Evolutionary conservation across 2,888 invertebrate species (phyloP).

Genomic region (Drosophila anomelani): DNA sequence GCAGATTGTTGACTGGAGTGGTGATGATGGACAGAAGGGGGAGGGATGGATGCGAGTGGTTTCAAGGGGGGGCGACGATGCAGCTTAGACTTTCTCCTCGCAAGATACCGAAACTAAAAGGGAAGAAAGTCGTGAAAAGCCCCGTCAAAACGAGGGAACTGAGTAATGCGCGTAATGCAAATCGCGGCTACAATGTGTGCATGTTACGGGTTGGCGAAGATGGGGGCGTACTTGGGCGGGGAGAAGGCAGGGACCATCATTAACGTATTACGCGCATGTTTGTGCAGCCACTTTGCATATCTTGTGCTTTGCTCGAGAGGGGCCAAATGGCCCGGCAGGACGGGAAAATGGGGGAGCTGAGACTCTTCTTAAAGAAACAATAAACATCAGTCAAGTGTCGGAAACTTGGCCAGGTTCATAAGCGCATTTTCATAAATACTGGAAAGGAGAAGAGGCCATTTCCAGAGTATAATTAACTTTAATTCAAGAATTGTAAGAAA

Average conservation of each 20-base stretch:
- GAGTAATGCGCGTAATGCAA: constrained; percentile 72
- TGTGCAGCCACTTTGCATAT: constrained; percentile 70
- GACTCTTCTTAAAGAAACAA: constrained; percentile 33
- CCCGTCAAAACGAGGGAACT: constrained; percentile 55
- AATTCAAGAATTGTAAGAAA: background rate
- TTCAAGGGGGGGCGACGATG: constrained; percentile 13
- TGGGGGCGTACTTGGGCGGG: background rate
- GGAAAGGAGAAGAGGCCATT: background rate
- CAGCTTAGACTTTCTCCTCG: constrained; percentile 49
- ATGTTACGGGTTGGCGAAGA: constrained; percentile 9
- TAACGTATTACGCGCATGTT: constrained; percentile 71
- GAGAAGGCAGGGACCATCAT: constrained; percentile 58
- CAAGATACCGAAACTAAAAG: constrained; percentile 43
- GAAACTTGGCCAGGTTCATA: constrained; percentile 27
- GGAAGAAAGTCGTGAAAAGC: constrained; percentile 26
- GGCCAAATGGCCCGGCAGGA: constrained; percentile 4
- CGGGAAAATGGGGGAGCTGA: background rate
- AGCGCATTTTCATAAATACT: constrained; percentile 15
- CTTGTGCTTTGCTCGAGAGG: constrained; percentile 31
- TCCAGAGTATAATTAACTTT: background rate
- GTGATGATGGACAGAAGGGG: background rate
- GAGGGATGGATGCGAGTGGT: constrained; percentile 5
- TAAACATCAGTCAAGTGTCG: constrained; percentile 30
- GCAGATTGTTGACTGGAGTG: constrained; percentile 65
- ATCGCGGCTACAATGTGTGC: constrained; percentile 72